Evolutionary conservation across 2,797 vertebrate species (phyloP), one percentile per base, ranked within the genome.

Genomic region (Peromyscus melanophrys): DNA sequence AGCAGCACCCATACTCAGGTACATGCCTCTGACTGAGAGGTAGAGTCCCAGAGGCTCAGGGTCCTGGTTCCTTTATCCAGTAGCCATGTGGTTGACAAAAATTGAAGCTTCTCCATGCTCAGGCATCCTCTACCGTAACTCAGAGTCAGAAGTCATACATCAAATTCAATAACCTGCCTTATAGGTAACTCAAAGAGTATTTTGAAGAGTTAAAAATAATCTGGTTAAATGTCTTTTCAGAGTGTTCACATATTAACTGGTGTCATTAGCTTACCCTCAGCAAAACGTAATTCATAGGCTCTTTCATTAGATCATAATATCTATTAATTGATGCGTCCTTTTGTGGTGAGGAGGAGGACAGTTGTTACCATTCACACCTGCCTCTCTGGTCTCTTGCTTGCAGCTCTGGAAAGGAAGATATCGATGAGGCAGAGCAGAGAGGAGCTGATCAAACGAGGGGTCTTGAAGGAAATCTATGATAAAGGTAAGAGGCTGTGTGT

Each of bases 371-470:
- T 91, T 98, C 95, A 93, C 96, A 2, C 96, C 96, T 87, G 27
- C 91, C 77, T 94, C 89, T 93, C 97, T 71, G 89, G 31, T 71
- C 96, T 98, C 52, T 65, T 95, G 89, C 98, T 98, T 97, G 10
- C 97, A 99, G 99, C 99, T 97, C 98, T 99, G 99, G 99, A 99
- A 98, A 99, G 99, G 98, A 99, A 99, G 99, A 99, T 99, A 99
- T 99, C 99, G 0, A 99, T 99, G 99, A 99, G 99, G 93, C 99
- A 99, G 98, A 99, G 99, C 99, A 99, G 99, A 99, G 99, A 99
- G 77, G 99, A 99, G 97, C 99, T 99, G 97, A 99, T 99, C 98
- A 99, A 99, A 98, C 98, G 99, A 98, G 99, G 99, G 71, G 99
- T 99, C 95, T 98, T 99, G 97, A 99, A 99, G 98, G 99, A 99